Evolutionary conservation across 2,113 vertebrate genomes (phyloP).

Genomic region (Pluvialis apricaria): DNA sequence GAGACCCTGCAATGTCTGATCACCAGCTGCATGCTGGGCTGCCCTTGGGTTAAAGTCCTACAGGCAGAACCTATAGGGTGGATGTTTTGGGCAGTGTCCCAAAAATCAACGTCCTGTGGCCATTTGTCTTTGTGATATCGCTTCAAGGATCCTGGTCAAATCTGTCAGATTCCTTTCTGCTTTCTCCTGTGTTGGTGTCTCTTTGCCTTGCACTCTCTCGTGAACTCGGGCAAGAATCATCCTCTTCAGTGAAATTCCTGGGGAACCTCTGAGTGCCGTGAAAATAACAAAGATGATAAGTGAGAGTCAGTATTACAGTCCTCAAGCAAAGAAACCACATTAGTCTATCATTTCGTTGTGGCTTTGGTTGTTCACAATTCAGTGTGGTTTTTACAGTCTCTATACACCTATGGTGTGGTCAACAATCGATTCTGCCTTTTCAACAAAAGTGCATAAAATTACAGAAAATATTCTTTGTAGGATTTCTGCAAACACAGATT

Average conservation of each 20-base stretch:
- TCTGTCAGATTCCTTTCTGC: neutral
- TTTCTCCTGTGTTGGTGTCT: neutral
- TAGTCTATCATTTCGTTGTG: too few species aligned
- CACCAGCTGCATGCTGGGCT: neutral
- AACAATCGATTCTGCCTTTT: too few species aligned
- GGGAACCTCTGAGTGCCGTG: too few species aligned
- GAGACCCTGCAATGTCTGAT: neutral
- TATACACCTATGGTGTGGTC: too few species aligned
- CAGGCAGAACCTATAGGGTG: neutral
- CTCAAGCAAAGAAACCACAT: too few species aligned
- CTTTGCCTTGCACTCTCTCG: rapidly evolving
- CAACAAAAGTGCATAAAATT: neutral
- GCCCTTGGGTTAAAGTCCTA: neutral
- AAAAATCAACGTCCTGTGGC: neutral
- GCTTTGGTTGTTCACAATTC: too few species aligned
- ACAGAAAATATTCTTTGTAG: neutral
- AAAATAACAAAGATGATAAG: too few species aligned
- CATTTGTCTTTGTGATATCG: neutral
- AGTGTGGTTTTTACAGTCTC: too few species aligned
- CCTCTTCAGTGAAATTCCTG: neutral
- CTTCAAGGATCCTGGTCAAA: neutral
- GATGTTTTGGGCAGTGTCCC: neutral
- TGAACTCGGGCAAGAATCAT: neutral
- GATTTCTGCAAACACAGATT: neutral
- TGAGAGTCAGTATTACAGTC: too few species aligned